Evolutionary conservation across 2,888 invertebrate genomes (phyloP).

Genomic region (Eupelmus urozonus): DNA sequence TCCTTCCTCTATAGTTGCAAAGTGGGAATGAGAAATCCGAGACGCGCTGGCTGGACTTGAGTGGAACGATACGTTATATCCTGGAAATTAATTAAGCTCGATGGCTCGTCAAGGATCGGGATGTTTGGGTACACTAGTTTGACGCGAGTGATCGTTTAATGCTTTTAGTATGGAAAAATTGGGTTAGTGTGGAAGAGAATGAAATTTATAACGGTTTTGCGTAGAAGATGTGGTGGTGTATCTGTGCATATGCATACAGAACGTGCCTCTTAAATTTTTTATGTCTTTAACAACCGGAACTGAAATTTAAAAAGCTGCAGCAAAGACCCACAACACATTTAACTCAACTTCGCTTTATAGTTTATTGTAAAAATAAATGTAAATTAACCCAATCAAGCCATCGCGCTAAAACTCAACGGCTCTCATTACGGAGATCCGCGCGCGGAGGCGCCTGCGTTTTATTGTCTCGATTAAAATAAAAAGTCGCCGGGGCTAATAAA

Average conservation of each 20-base stretch:
- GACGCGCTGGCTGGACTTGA: conserved; percentile 8
- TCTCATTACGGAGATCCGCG: conserved; percentile 24
- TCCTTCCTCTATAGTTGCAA: conserved; percentile 30
- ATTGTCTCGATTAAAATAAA: conserved; percentile 44
- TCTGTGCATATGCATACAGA: too few relatives aligned
- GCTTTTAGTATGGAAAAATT: not conserved
- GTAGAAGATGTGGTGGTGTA: too few relatives aligned
- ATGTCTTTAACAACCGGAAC: too few relatives aligned
- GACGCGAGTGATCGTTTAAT: not conserved
- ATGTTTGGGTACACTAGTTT: not conserved
- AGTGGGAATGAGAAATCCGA: conserved; percentile 38
- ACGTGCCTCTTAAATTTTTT: too few relatives aligned
- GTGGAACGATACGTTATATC: conserved; percentile 30
- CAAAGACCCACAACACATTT: too few relatives aligned
- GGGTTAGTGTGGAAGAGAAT: not conserved
- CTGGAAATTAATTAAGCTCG: conserved; percentile 31
- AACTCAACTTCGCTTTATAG: not conserved
- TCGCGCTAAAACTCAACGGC: conserved; percentile 15
- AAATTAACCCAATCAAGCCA: conserved; percentile 30
- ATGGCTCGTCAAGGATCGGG: not conserved
- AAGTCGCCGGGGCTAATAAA: conserved; percentile 37
- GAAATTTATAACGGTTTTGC: too few relatives aligned
- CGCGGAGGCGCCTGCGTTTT: conserved; percentile 45
- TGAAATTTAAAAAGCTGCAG: too few relatives aligned
- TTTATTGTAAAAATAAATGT: conserved; percentile 16